phyloP scores from a whole-genome alignment of 1,140 invertebrate species.

The Planococcus citri region DNA sequence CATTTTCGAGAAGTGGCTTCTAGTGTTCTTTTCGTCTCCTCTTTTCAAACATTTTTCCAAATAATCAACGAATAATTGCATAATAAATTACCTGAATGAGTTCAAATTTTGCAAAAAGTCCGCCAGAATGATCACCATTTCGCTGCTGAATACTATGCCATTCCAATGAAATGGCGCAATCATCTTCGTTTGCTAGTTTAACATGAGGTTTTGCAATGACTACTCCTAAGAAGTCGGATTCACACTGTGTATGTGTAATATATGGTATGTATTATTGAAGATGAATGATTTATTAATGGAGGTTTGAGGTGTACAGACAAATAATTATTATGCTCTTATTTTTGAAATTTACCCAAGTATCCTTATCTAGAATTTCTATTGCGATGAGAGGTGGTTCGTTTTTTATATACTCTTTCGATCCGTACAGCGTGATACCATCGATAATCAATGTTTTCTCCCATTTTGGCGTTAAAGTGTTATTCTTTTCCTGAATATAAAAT shows the following conservation, averaged over 20 bases:
- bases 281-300: too few species aligned
- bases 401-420: slow-evolving; percentile 63
- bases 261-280: too few species aligned
- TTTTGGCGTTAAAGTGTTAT: slow-evolving; percentile 78
- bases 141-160: slow-evolving; percentile 73
- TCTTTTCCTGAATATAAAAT: slow-evolving; percentile 65
- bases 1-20: too few species aligned
- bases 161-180: slow-evolving; percentile 60
- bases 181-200: slow-evolving; percentile 51
- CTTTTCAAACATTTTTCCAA: too few species aligned
- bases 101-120: slow-evolving; percentile 75
- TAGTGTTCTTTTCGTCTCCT: too few species aligned
- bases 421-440: slow-evolving; percentile 65
- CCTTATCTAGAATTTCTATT: slow-evolving; percentile 82
- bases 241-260: slow-evolving; percentile 46
- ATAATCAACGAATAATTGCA: too few species aligned
- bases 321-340: too few species aligned
- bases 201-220: slow-evolving; percentile 60
- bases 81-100: slow-evolving; percentile 39
- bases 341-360: slow-evolving; percentile 57
- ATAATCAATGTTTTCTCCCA: slow-evolving; percentile 80
- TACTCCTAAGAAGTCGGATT: slow-evolving; percentile 71
- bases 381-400: slow-evolving; percentile 65
- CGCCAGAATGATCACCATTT: slow-evolving; percentile 63
- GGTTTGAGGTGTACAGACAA: too few species aligned